Evolutionary conservation across 2,113 vertebrate genomes (phyloP).

Genomic region (Sterna hirundo): DNA sequence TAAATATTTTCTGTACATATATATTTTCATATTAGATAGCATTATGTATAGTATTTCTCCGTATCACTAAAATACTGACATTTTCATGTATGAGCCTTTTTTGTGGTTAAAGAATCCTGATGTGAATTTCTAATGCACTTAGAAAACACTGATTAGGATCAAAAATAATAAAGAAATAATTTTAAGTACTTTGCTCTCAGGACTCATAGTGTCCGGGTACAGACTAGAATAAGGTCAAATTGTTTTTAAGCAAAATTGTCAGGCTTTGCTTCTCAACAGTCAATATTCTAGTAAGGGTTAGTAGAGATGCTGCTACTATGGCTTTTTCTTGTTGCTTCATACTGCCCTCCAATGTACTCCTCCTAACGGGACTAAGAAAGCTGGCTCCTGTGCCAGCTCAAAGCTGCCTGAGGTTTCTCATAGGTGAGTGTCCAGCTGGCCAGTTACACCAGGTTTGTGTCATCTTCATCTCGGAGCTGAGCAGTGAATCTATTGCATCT

Average conservation of each 20-base stretch:
- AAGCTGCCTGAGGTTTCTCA: background rate
- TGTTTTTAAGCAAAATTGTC: background rate
- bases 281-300: background rate
- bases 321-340: background rate
- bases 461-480: background rate
- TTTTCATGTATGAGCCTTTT: background rate
- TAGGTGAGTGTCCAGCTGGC: background rate
- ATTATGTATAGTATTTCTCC: background rate
- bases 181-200: background rate
- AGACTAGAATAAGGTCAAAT: background rate
- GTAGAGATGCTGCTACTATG: background rate
- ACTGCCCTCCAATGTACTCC: background rate
- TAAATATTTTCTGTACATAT: background rate
- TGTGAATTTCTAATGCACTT: background rate
- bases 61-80: background rate
- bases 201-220: background rate
- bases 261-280: no score
- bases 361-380: background rate
- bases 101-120: background rate
- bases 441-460: background rate
- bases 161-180: background rate
- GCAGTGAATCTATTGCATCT: background rate
- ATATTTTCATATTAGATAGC: background rate
- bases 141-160: background rate
- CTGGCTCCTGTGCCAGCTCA: background rate